phyloP scores from a whole-genome alignment of 1,140 invertebrate species.

The Anadara kagoshimensis region DNA sequence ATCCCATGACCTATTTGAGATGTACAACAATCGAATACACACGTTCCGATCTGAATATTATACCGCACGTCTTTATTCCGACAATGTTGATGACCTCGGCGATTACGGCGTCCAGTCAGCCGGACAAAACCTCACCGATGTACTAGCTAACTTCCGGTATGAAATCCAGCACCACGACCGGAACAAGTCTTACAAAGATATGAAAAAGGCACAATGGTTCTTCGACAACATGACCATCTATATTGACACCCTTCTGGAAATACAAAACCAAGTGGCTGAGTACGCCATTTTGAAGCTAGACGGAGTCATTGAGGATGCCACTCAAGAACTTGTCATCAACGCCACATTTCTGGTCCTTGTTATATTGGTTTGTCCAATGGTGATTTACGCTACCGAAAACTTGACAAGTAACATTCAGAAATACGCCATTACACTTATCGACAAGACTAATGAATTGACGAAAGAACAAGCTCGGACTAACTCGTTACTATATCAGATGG shows the following conservation, averaged over 20 bases:
- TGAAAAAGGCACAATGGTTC: slow-evolving; percentile 40
- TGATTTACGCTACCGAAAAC: slow-evolving; percentile 61
- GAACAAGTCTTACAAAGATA: neutral
- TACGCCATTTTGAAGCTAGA: slow-evolving; percentile 35
- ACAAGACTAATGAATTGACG: slow-evolving; percentile 70
- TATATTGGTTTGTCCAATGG: slow-evolving; percentile 63
- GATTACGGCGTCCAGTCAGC: slow-evolving; percentile 2
- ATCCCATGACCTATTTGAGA: slow-evolving; percentile 51
- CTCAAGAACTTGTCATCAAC: slow-evolving; percentile 32
- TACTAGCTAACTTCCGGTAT: slow-evolving; percentile 29
- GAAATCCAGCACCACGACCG: slow-evolving; percentile 44
- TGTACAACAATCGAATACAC: slow-evolving; percentile 55
- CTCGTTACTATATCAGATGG: slow-evolving; percentile 70
- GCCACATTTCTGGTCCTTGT: slow-evolving; percentile 55
- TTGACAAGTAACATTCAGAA: slow-evolving; percentile 66
- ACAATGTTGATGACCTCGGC: slow-evolving; percentile 41
- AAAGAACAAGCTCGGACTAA: slow-evolving; percentile 69
- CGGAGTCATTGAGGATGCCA: slow-evolving; percentile 24
- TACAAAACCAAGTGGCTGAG: slow-evolving; percentile 56
- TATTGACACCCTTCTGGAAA: slow-evolving; percentile 59
- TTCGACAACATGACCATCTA: slow-evolving; percentile 68
- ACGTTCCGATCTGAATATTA: slow-evolving; percentile 46
- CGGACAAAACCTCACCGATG: slow-evolving; percentile 32
- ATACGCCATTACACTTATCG: slow-evolving; percentile 66
- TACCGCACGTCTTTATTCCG: slow-evolving; percentile 49